These are phyloP conservation scores for Wiebesia pumilae DNA, from an alignment of 1,140 invertebrate genomes.

Conservation along the genomic window DNA sequence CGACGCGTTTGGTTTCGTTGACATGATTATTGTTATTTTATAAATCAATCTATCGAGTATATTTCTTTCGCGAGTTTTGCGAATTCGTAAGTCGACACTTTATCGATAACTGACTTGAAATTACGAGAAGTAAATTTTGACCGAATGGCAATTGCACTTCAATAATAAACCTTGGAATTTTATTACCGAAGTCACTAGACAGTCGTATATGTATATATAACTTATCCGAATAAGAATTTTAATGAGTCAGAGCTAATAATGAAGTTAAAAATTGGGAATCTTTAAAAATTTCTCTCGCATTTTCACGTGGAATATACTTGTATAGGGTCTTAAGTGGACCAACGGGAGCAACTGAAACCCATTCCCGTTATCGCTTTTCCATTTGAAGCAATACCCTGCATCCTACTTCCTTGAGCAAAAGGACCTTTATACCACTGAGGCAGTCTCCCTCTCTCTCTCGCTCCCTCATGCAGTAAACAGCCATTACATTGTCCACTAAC, in stretches of 20 bases:
- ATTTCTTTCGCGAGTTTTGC: not conserved
- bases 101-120: too few relatives aligned
- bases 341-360: conserved; percentile 26
- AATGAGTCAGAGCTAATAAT: not conserved
- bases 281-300: not conserved
- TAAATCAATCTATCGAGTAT: not conserved
- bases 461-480: not conserved
- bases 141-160: too few relatives aligned
- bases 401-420: conserved; percentile 32
- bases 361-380: conserved; percentile 51
- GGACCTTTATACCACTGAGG: not conserved
- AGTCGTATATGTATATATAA: too few relatives aligned
- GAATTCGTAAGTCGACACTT: too few relatives aligned
- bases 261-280: not conserved
- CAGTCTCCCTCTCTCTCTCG: not conserved
- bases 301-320: not conserved
- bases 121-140: too few relatives aligned
- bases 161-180: too few relatives aligned
- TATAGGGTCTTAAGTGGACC: not conserved
- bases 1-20: not conserved
- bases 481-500: conserved; percentile 16
- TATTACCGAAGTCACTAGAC: too few relatives aligned
- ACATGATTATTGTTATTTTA: not conserved
- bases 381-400: conserved; percentile 39
- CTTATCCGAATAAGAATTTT: too few relatives aligned